Evolutionary conservation across 2,113 vertebrate species (phyloP).

Genomic region (Megaceryle maxima): DNA sequence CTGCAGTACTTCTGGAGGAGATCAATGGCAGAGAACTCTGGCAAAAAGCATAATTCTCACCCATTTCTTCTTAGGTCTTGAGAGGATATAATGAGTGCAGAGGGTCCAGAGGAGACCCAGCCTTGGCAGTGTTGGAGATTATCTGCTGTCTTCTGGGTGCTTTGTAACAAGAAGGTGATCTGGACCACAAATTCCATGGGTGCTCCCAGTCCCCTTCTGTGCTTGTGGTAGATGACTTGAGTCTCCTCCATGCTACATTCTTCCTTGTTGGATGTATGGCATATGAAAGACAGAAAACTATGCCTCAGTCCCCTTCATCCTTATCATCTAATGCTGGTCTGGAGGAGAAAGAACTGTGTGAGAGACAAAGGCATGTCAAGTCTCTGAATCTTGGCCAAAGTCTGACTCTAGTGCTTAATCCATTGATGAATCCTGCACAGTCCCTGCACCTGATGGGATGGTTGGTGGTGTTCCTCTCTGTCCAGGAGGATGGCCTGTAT

Average conservation of each 20-base stretch:
- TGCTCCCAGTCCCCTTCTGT: not conserved
- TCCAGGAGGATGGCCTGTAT: not conserved
- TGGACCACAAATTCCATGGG: not conserved
- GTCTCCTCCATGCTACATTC: not conserved
- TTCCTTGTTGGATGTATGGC: not conserved
- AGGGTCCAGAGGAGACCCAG: fast-evolving
- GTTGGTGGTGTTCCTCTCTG: fast-evolving
- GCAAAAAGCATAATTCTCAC: not conserved
- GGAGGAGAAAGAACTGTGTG: not conserved
- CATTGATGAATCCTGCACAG: not conserved
- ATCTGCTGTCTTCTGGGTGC: not conserved
- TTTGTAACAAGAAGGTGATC: not conserved
- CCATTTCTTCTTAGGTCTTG: not conserved
- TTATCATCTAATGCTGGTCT: not conserved
- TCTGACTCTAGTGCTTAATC: not conserved
- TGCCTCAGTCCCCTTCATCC: not conserved
- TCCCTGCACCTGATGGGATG: fast-evolving
- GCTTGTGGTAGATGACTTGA: not conserved
- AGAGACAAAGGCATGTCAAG: not conserved
- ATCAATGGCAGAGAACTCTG: not conserved
- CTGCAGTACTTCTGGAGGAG: not conserved
- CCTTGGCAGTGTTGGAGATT: fast-evolving
- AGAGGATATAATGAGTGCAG: not conserved
- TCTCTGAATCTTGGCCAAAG: not conserved
- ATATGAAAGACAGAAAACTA: not conserved